A percentile compares a stretch with the other conserved stretches of the same genome.
Conservation (phyloP, 2,797 vertebrate genomes). For the Oophaga sylvatica region DNA sequence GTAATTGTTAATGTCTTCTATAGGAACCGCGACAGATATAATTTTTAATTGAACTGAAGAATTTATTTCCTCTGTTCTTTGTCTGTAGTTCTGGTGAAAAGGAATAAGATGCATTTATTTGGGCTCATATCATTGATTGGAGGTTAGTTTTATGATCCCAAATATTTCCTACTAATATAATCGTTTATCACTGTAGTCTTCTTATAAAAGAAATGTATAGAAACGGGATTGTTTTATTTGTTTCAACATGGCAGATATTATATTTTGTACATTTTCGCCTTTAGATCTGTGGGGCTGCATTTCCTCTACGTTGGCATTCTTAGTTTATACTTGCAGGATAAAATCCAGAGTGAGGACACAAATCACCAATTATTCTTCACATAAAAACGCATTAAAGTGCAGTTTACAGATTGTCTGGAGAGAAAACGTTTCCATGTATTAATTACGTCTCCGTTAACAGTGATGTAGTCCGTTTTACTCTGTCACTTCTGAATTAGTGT, state of each 20-base stretch:
- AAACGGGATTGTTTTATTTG: too few relatives aligned
- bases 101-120: not conserved
- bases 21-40: not conserved
- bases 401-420: slow-evolving; percentile 7
- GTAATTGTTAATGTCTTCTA: not conserved
- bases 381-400: slow-evolving; percentile 26
- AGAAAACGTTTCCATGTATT: slow-evolving; percentile 25
- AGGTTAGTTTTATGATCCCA: too few relatives aligned
- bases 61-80: not conserved
- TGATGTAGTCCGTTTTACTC: not conserved
- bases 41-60: not conserved
- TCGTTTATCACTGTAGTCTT: too few relatives aligned
- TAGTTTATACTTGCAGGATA: slow-evolving; percentile 10
- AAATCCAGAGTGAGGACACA: slow-evolving; percentile 5
- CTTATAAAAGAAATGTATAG: too few relatives aligned
- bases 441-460: slow-evolving; percentile 19
- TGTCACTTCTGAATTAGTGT: not conserved
- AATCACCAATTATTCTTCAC: slow-evolving; percentile 1
- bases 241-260: not conserved
- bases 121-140: not conserved
- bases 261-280: not conserved
- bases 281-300: not conserved
- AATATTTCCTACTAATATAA: too few relatives aligned
- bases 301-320: not conserved
- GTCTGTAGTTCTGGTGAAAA: not conserved